phyloP scores from a whole-genome alignment of 2,888 invertebrate species.

The Mimumesa dahlbomi region DNA sequence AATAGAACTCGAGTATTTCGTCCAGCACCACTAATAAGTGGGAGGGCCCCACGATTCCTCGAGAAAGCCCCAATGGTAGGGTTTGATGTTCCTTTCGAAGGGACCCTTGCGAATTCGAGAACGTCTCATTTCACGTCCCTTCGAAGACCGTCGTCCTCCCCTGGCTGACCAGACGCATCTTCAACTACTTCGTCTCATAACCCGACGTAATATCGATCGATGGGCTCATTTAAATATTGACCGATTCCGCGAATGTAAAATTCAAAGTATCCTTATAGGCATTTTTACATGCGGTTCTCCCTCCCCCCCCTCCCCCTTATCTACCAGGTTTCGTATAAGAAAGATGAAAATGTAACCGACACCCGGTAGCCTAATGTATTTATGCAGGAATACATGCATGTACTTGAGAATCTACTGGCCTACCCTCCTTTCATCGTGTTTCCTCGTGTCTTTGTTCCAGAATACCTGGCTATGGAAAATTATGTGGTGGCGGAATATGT shows the following conservation, averaged over 20 bases:
- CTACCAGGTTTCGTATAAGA: too few relatives aligned
- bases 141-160: constrained; percentile 44
- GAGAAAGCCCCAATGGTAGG: constrained; percentile 46
- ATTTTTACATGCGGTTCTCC: constrained; percentile 72
- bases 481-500: background rate
- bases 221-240: constrained; percentile 78
- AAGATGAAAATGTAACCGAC: constrained; percentile 61
- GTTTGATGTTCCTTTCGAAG: constrained; percentile 55
- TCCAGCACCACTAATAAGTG: constrained; percentile 57
- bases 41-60: constrained; percentile 50
- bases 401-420: constrained; percentile 59
- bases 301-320: constrained; percentile 27
- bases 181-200: constrained; percentile 38
- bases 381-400: constrained; percentile 78
- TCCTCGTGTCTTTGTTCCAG: constrained; percentile 58
- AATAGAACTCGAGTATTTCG: constrained; percentile 58
- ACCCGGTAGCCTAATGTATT: constrained; percentile 72
- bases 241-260: constrained; percentile 76
- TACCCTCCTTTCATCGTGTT: constrained; percentile 36
- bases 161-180: constrained; percentile 49
- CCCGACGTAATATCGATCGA: constrained; percentile 70
- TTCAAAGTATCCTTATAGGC: constrained; percentile 77
- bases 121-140: constrained; percentile 63
- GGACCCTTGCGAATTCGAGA: constrained; percentile 63
- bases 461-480: constrained; percentile 61